Percentiles rank a stretch among this genome's conserved stretches.
phyloP scores from a whole-genome alignment of 92 coral and sea anemone genomes.

The Parazoanthus swiftii region DNA sequence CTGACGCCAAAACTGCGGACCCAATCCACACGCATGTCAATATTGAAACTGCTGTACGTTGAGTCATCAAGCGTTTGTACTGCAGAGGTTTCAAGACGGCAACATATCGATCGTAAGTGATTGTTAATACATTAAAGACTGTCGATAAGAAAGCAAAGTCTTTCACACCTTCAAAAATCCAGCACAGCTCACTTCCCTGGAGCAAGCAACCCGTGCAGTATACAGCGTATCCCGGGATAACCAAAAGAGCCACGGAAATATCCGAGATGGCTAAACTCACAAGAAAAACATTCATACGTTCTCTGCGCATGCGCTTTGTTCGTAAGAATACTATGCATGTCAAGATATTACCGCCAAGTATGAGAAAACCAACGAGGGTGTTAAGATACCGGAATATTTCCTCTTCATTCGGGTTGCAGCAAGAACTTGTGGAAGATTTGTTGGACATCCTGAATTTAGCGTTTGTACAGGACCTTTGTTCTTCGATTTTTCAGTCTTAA shows the following conservation, averaged over 20 bases:
- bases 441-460: not conserved
- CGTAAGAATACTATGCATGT: slow-evolving; percentile 18
- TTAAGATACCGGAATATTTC: slow-evolving; percentile 1
- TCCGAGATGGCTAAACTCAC: slow-evolving; percentile 23
- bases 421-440: not conserved
- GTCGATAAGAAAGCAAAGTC: slow-evolving; percentile 27
- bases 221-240: slow-evolving; percentile 1
- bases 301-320: slow-evolving; percentile 7
- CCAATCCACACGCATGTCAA: not conserved
- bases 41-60: not conserved
- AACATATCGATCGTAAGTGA: slow-evolving; percentile 14
- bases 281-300: slow-evolving; percentile 16
- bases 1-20: not conserved
- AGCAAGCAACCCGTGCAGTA: not conserved
- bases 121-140: slow-evolving; percentile 15
- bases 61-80: slow-evolving; percentile 4
- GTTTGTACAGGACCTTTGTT: not conserved
- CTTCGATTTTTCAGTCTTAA: not conserved
- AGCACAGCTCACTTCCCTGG: not conserved
- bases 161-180: slow-evolving; percentile 3
- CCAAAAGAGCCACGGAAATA: slow-evolving; percentile 4
- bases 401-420: not conserved
- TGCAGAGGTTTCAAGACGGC: slow-evolving; percentile 23
- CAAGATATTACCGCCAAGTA: slow-evolving; percentile 1
- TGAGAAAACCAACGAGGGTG: not conserved